phyloP scores from a whole-genome alignment of 2,888 invertebrate genomes.

The Morinoia aosen region DNA sequence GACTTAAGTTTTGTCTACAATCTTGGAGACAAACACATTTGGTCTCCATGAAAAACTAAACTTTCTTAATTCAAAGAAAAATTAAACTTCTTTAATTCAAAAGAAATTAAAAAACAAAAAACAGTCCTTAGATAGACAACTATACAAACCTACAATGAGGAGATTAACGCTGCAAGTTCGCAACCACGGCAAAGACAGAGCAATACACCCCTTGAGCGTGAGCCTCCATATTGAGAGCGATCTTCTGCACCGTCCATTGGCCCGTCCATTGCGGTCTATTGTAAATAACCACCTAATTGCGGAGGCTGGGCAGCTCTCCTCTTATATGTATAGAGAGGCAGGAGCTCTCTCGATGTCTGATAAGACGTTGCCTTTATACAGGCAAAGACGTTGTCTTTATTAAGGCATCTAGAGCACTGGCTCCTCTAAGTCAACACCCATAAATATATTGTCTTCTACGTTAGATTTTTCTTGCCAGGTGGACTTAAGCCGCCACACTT shows the following conservation, averaged over 20 bases:
- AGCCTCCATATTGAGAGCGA: neutral
- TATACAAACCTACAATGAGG: neutral
- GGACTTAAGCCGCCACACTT: neutral
- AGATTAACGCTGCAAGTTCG: neutral
- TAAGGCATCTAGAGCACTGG: constrained; percentile 26
- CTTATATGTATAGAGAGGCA: neutral
- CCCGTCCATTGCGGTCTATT: neutral
- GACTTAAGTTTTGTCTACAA: no score
- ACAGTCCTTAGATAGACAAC: neutral
- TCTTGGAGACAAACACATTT: no score
- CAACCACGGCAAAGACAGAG: neutral
- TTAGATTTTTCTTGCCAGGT: neutral
- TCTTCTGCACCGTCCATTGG: neutral
- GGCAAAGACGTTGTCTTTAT: constrained; percentile 24
- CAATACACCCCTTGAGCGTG: neutral
- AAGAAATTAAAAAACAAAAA: neutral
- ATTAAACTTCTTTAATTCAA: neutral
- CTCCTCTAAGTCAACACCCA: neutral
- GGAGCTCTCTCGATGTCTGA: neutral
- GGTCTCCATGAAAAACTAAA: no score
- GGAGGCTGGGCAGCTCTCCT: neutral
- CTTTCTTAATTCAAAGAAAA: no score
- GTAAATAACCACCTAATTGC: constrained; percentile 22
- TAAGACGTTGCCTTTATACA: constrained; percentile 19
- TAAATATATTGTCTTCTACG: neutral